Conservation (phyloP, 2,888 invertebrate genomes). For the Cephus pulcher region DNA sequence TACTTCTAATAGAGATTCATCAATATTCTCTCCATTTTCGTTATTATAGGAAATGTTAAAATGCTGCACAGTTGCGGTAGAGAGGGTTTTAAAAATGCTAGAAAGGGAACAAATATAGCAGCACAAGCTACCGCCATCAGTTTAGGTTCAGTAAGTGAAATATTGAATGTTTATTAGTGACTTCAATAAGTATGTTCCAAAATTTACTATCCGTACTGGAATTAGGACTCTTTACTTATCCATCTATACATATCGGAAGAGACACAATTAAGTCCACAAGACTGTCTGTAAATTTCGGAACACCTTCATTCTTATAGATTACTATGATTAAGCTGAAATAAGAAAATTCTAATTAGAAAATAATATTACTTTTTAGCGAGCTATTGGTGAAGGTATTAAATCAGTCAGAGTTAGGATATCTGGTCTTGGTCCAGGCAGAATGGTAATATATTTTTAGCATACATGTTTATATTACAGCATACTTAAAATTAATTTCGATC, state of each 20-base stretch:
- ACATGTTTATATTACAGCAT: constrained; percentile 8
- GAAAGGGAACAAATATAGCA: constrained; percentile 96
- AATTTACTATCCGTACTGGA: no score
- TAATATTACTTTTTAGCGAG: constrained; percentile 72
- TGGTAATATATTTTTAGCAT: constrained; percentile 71
- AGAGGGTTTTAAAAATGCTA: constrained; percentile 95
- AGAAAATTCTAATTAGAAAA: constrained; percentile 29
- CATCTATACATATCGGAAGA: no score
- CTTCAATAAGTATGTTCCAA: no score
- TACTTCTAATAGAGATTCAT: neutral
- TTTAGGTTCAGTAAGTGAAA: constrained; percentile 76
- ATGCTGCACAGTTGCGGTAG: constrained; percentile 83
- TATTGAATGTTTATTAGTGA: constrained; percentile 1
- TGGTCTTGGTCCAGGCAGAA: constrained; percentile 90
- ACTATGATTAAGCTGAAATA: constrained; percentile 1
- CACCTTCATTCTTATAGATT: neutral
- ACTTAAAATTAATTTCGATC: constrained; percentile 25
- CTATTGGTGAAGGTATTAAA: constrained; percentile 78
- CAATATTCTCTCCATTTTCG: neutral
- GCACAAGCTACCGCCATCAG: constrained; percentile 93
- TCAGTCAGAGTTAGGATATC: constrained; percentile 81
- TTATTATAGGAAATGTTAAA: constrained; percentile 63
- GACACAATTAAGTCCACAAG: no score
- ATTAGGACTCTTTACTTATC: no score
- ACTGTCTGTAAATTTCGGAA: no score